These are phyloP conservation scores for Hemiprocne comata DNA, from an alignment of 2,113 vertebrate genomes.

Conservation along the genomic window DNA sequence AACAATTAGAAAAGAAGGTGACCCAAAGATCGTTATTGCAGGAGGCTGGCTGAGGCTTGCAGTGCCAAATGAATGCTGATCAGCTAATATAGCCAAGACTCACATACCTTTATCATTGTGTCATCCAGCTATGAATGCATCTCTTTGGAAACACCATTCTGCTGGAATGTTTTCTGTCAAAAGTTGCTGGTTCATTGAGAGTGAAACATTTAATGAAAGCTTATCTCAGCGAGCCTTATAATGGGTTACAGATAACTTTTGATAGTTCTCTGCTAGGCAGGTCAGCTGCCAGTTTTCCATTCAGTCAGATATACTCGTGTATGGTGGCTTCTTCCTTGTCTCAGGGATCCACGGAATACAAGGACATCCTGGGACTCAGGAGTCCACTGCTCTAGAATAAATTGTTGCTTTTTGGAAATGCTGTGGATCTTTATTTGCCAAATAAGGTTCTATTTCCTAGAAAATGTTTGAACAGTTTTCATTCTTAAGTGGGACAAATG, in stretches of 20 bases:
- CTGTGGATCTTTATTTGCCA: background rate
- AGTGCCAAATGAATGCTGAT: background rate
- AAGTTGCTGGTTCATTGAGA: constrained; percentile 50
- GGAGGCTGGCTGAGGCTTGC: background rate
- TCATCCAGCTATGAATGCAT: constrained; percentile 5
- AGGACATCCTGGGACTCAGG: no score
- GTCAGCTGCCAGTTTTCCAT: constrained; percentile 40
- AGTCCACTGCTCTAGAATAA: background rate
- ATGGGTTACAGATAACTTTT: constrained; percentile 28
- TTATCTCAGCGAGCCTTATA: constrained; percentile 42
- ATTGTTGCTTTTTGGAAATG: background rate
- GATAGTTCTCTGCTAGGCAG: background rate
- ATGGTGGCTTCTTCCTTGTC: background rate
- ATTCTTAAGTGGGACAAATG: background rate
- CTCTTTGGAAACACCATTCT: constrained; percentile 12
- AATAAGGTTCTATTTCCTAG: background rate
- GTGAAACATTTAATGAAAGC: constrained; percentile 38
- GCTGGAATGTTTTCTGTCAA: constrained; percentile 36
- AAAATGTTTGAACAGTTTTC: background rate
- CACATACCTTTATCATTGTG: constrained; percentile 13
- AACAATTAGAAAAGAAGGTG: background rate
- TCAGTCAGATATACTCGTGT: background rate
- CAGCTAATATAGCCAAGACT: background rate
- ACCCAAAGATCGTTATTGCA: background rate
- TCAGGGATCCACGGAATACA: background rate